Evolutionary conservation across 2,888 invertebrate species (phyloP), one percentile per base, ranked within the genome.

Genomic region (Eupeodes luniger): DNA sequence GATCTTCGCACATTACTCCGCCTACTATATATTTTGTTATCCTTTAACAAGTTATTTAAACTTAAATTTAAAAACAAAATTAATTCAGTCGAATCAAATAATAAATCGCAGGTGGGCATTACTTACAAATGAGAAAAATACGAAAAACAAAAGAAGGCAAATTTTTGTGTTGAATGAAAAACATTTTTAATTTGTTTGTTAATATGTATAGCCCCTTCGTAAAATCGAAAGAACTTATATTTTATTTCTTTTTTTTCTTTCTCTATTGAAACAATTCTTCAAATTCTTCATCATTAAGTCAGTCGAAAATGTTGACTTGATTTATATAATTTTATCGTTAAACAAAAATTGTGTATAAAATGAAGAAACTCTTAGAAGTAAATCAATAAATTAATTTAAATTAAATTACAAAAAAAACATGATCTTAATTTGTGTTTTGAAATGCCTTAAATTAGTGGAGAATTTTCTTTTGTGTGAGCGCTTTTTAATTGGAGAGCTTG

Each of bases 161-260:
- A n/a, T 62, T 16, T 6, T 11, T 12, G 19, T 55, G 77, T 59
- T 55, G 27, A 85, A 81, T 47, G 57, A 75, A 66, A 80, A 76
- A 7, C 7, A 51, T 66, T 27, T 34, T 62, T 27, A 27, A 51
- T n/a, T 51, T 59, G 55, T 79, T 61, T 44, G 59, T 53, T 69
- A 67, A 70, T 81, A 59, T 59, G 74, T 69, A 78, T 75, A 36
- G 64, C 81, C 90, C 90, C 93, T 92, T 93, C 92, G 91, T 92
- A 93, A 93, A 93, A 92, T 92, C 92, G 92, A 93, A 93, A 85
- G 75, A 19, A 62, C 53, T 53, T 12, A 77, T 81, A 27, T 67
- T 88, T 85, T 85, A 88, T 88, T 88, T 88, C 69, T 62, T 66
- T 64, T 64, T 67, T 44, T 72, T 57, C 55, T 74, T 53, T 78